Conservation (phyloP, 1,140 invertebrate species). For the Dinothrombium tinctorium region DNA sequence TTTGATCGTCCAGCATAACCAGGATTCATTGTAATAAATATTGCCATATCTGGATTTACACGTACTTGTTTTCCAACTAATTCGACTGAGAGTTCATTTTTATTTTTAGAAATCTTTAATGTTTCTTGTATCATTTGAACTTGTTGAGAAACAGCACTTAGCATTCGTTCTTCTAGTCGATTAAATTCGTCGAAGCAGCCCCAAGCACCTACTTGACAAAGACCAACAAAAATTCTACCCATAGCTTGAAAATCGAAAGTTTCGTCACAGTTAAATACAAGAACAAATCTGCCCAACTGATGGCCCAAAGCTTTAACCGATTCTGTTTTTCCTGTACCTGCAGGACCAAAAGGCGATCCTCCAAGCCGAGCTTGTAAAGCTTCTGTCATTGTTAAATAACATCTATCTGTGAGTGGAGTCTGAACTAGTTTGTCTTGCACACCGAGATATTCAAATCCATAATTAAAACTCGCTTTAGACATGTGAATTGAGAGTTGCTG, state of each 20-base stretch:
- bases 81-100: slow-evolving; percentile 50
- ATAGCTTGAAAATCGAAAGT: slow-evolving; percentile 97
- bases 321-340: slow-evolving; percentile 88
- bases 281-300: slow-evolving; percentile 86
- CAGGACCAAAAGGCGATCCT: slow-evolving; percentile 65
- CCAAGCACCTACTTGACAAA: slow-evolving; percentile 97
- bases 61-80: slow-evolving; percentile 89
- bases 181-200: slow-evolving; percentile 99
- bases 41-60: slow-evolving; percentile 96
- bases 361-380: slow-evolving; percentile 83
- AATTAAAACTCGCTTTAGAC: slow-evolving; percentile 96
- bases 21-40: slow-evolving; percentile 99
- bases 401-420: slow-evolving; percentile 90
- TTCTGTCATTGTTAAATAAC: slow-evolving; percentile 98
- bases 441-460: slow-evolving; percentile 96
- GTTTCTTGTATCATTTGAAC: slow-evolving; percentile 98
- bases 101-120: slow-evolving; percentile 32
- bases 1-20: slow-evolving; percentile 97
- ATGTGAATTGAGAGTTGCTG: slow-evolving; percentile 94
- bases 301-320: slow-evolving; percentile 98
- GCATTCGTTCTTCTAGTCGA: slow-evolving; percentile 93
- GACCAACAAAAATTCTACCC: slow-evolving; percentile 84
- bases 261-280: slow-evolving; percentile 99
- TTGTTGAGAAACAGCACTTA: slow-evolving; percentile 96
- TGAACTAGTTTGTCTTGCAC: slow-evolving; percentile 94